phyloP scores from a whole-genome alignment of 1,140 invertebrate genomes.

The Mactra quadrangularis region DNA sequence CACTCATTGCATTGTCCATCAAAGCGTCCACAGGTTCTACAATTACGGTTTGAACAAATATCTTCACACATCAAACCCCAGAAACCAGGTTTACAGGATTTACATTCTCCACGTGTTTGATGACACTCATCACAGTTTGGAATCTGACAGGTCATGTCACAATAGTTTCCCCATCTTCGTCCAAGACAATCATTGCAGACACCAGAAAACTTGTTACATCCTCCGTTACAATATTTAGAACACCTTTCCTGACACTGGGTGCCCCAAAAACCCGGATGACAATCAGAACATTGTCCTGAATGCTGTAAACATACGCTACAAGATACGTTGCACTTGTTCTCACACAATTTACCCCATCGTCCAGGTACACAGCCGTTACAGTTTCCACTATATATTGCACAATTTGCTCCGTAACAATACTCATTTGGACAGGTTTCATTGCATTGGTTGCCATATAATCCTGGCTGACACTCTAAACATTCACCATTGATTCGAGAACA shows the following conservation, averaged over 20 bases:
- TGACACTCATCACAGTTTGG: constrained; percentile 1
- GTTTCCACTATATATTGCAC: constrained; percentile 19
- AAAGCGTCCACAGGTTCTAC: background rate
- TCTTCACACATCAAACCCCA: constrained; percentile 36
- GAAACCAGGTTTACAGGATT: background rate
- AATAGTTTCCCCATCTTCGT: background rate
- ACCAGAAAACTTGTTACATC: constrained; percentile 22
- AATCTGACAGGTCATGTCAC: background rate
- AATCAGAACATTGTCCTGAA: constrained; percentile 1
- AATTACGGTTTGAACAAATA: background rate
- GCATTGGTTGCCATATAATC: constrained; percentile 10
- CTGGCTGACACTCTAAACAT: constrained; percentile 18
- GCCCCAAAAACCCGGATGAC: constrained; percentile 7
- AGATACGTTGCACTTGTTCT: background rate
- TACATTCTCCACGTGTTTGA: constrained; percentile 1
- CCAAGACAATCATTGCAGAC: background rate
- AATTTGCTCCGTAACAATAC: background rate
- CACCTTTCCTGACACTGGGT: background rate
- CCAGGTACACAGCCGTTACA: constrained; percentile 1
- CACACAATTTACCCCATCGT: background rate
- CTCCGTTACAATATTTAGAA: background rate
- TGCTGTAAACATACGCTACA: constrained; percentile 11
- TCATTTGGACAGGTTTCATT: background rate
- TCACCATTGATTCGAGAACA: constrained; percentile 6
- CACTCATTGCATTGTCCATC: constrained; percentile 23